Base-by-base conservation (phyloP, 2,797 vertebrate species). In the Siniperca undulata region DNA sequence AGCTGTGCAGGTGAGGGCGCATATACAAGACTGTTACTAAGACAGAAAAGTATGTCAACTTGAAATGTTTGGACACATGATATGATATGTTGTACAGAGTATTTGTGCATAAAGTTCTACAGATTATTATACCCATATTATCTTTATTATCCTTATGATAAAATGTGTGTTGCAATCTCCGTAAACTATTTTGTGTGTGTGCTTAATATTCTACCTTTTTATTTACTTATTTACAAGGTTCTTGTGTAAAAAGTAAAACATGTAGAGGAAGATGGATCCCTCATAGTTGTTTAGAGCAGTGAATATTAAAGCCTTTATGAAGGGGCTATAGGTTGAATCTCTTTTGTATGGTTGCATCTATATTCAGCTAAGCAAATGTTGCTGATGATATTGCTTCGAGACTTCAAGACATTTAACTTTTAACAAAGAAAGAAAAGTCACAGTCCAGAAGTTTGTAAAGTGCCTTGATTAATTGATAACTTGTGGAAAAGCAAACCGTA, bases 1-100 rank as follows among this genome's bases (percentile, higher is more conserved):
- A 95, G 88, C 1, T 99, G 98, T 84, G 97, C 98, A 95, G 97
- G 98, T 99, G 78, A 96, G 95, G 20, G 0, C 6, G 22, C 59
- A 48, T 1, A 52, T 4, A 30, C 30, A 20, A 52, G 56, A 20
- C 7, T 34, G 19, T 13, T 6, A 38, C 13, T 9, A 11, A 66
- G 7, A 71, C 60, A 13, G 17, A 42, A 61, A 13, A 12, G 44
- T 7, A 30, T 30, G 30, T 30, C 30, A 30, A 30, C 30, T 30
- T 30, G 30, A 3, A 30, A 30, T 30, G 30, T 30, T 30, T 30
- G 30, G 30, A 30, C 30, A 30, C 30, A 30, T 30, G 30, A 30
- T 27, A 27, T 27, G 27, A 27, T 30, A 30, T 30, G 30, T 30
- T 30, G 30, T 30, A 30, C 3, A 73, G 14, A 8, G 11, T 44